phyloP scores from a whole-genome alignment of 2,888 invertebrate genomes.

The Apotomis betuletana region DNA sequence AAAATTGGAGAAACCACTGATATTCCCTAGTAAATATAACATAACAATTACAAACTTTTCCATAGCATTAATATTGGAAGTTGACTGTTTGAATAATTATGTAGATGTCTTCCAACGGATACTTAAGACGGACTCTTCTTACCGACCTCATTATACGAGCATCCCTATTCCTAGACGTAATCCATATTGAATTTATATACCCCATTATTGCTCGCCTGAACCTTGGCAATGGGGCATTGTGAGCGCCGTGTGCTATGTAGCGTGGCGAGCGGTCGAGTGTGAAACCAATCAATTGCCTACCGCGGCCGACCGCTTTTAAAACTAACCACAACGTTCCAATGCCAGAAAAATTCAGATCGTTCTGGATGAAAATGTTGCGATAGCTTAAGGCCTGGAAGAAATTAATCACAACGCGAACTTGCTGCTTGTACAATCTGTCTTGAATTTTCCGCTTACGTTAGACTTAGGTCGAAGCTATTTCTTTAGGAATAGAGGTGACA shows the following conservation, averaged over 20 bases:
- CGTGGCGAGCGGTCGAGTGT: slow-evolving; percentile 54
- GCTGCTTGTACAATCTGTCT: no score
- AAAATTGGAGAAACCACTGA: no score
- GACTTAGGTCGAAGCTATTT: no score
- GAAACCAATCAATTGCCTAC: slow-evolving; percentile 61
- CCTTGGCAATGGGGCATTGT: slow-evolving; percentile 34
- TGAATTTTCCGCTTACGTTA: no score
- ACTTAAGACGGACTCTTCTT: background rate
- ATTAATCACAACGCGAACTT: no score
- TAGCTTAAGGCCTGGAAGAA: no score
- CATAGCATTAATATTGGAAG: no score
- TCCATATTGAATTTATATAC: slow-evolving; percentile 16
- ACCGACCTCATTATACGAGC: background rate
- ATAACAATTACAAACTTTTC: no score
- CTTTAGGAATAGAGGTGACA: no score
- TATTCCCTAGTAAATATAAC: no score
- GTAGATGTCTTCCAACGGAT: background rate
- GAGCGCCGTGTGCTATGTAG: slow-evolving; percentile 47
- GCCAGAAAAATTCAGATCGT: background rate
- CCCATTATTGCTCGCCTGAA: slow-evolving; percentile 15
- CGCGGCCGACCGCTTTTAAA: slow-evolving; percentile 38
- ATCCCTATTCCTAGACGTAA: background rate
- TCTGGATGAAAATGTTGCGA: background rate
- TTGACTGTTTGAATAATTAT: background rate
- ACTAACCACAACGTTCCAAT: slow-evolving; percentile 13